phyloP scores from a whole-genome alignment of 2,113 vertebrate genomes.

The Nannospalax galili region DNA sequence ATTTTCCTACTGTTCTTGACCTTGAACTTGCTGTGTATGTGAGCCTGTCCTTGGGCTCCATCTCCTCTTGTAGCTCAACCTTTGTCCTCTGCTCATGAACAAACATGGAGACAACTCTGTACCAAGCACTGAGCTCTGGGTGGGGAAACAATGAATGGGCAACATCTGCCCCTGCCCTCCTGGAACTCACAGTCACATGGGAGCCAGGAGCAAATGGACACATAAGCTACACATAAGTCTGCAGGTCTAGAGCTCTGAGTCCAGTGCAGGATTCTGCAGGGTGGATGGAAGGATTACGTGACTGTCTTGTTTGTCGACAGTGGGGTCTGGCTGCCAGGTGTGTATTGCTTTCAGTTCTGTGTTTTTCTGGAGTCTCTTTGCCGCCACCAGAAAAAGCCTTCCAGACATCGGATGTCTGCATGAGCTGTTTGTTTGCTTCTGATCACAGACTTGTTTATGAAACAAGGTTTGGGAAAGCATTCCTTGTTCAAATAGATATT shows the following conservation, averaged over 20 bases:
- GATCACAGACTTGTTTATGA: slow-evolving; percentile 62
- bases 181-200: no score
- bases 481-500: slow-evolving; percentile 48
- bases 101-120: not conserved
- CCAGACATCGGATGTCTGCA: slow-evolving; percentile 35
- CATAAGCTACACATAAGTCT: not conserved
- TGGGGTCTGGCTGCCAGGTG: not conserved
- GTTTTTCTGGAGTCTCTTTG: not conserved
- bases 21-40: not conserved
- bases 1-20: not conserved
- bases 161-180: not conserved
- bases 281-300: not conserved
- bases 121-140: not conserved
- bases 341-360: not conserved
- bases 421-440: slow-evolving; percentile 62
- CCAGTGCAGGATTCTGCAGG: not conserved
- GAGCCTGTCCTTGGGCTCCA: not conserved
- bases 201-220: not conserved
- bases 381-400: slow-evolving; percentile 9
- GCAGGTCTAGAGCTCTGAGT: not conserved
- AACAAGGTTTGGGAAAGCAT: slow-evolving; percentile 38
- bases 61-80: fast-evolving
- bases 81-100: not conserved
- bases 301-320: not conserved
- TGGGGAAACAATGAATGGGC: not conserved